Evolutionary conservation across 2,113 vertebrate genomes (phyloP), one percentile per base, ranked within the genome.

Genomic region (Colinus virginianus): DNA sequence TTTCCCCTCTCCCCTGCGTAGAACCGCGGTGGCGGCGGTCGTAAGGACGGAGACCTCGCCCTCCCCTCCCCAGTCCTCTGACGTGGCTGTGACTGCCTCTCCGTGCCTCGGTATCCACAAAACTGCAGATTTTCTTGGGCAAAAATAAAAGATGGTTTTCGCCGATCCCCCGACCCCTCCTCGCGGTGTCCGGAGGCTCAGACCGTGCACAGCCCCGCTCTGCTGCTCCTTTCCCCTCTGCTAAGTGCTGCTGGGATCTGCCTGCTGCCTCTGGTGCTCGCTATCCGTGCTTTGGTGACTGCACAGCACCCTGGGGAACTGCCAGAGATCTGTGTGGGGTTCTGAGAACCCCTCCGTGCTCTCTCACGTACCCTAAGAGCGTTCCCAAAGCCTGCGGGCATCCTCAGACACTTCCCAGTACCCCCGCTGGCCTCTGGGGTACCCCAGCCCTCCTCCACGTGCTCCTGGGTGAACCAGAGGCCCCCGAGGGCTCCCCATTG

Each of bases 31-130:
- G 5, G 7, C 28, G 13, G 6, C 66, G 34, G 19, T 9, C 42
- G 26, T 28, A 17, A 6, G 16, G 11, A 12, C 0, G 8, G 36
- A 36, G 46, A 28, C 13, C 3, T 2, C 5, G 6, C 9, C 34
- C 32, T 42, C 34, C 25, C 28, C 61, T n/a, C 40, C 36, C 55
- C 25, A 1, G 21, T 26, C 42, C 4, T 34, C 40, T 5, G 3
- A 2, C 2, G 32, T 4, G 4, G 36, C 2, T 7, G 3, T 5
- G 1, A 1, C 4, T 23, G 17, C 9, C 2, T 26, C 22, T 10
- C 22, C 6, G 25, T 2, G 25, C 1, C 5, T 23, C 4, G 62
- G 2, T n/a, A 26, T 23, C 19, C 15, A 13, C 21, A 62, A 36
- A 64, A 48, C 17, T 8, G 56, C 77, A 67, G 25, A 3, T 9